Conservation (phyloP, 1,140 invertebrate species). For the Capitella teleta region DNA sequence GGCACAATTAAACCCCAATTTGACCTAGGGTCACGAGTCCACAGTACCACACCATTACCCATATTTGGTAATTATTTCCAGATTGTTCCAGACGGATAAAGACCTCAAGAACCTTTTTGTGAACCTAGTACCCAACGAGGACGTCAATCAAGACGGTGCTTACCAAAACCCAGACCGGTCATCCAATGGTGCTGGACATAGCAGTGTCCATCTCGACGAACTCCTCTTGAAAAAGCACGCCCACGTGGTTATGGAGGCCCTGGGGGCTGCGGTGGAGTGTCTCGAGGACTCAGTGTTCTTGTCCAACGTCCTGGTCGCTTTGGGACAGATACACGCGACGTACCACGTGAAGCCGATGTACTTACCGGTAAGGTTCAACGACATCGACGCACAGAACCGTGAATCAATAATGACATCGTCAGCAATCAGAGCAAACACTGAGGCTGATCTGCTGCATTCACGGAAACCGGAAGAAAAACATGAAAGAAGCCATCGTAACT, state of each 20-base stretch:
- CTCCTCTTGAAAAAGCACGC: constrained; percentile 21
- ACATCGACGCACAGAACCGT: not conserved
- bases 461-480: not conserved
- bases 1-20: too few species aligned
- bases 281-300: constrained; percentile 21
- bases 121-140: not conserved
- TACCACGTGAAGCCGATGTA: constrained; percentile 22
- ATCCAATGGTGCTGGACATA: not conserved
- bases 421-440: not conserved
- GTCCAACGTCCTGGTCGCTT: constrained; percentile 16
- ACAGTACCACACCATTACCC: too few species aligned
- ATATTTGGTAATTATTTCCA: too few species aligned
- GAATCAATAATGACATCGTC: constrained; percentile 1
- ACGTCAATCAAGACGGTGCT: not conserved
- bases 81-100: constrained; percentile 7
- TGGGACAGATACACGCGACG: constrained; percentile 21
- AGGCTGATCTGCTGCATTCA: not conserved
- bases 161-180: too few species aligned
- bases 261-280: constrained; percentile 30
- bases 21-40: too few species aligned
- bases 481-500: not conserved
- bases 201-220: not conserved
- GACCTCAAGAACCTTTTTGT: constrained; percentile 4
- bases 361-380: constrained; percentile 17
- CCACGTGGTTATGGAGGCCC: constrained; percentile 26